Evolutionary conservation across 2,888 invertebrate species (phyloP).

Genomic region (Lasius platythorax): DNA sequence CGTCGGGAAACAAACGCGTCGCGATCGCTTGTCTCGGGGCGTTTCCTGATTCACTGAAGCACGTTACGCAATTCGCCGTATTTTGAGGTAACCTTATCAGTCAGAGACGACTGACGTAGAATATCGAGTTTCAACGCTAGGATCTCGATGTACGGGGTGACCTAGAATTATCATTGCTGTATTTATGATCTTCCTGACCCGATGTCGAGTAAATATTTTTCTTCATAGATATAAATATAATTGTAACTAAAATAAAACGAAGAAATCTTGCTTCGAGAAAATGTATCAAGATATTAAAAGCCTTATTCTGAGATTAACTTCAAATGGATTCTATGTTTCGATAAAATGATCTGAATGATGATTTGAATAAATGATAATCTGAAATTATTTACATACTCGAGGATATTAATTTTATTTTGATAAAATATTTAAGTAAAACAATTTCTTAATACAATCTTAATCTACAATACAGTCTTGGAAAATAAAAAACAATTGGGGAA

Average conservation of each 20-base stretch:
- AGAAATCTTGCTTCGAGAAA: neutral
- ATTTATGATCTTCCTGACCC: neutral
- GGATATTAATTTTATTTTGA: neutral
- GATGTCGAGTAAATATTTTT: neutral
- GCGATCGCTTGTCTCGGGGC: slow-evolving; percentile 1
- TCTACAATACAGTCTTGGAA: too few relatives aligned
- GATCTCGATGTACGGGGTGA: neutral
- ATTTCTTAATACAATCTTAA: neutral
- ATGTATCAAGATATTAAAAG: neutral
- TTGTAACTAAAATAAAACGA: neutral
- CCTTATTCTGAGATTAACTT: neutral
- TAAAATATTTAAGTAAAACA: neutral
- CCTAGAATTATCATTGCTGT: neutral
- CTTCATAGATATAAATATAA: neutral
- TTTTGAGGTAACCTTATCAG: neutral
- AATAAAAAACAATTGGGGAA: neutral
- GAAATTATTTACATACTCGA: neutral
- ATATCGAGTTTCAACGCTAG: neutral
- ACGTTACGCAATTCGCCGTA: slow-evolving; percentile 23
- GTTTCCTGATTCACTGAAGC: slow-evolving; percentile 11
- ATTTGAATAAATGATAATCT: too few relatives aligned
- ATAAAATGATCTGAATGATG: too few relatives aligned
- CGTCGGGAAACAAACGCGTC: neutral
- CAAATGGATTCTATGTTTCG: too few relatives aligned
- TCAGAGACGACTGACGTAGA: neutral